Base-by-base conservation (phyloP, 2,888 invertebrate genomes). In the Beris morrisii region DNA sequence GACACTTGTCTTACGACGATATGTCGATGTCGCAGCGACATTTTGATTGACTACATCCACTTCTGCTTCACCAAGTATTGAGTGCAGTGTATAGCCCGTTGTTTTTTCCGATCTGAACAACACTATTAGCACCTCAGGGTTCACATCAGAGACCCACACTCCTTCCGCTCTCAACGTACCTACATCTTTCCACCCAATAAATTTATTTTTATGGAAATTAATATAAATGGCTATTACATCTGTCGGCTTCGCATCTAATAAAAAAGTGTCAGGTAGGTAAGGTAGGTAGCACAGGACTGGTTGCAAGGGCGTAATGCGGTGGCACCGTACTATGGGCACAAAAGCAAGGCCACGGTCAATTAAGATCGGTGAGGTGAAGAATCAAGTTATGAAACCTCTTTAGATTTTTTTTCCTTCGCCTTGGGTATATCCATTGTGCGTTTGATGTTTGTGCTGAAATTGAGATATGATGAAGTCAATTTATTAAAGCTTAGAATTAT, bases 1-100 rank as follows among this genome's bases (percentile, higher is more conserved):
- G 61, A 38, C 61, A 61, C 61, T 61, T 61, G 61, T 61, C 61
- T 50, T 46, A 50, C 61, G 61, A 61, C 61, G 52, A 61, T 61
- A 52, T 50, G 50, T 52, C 31, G 50, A 46, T 52, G 52, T 28
- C 12, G 61, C 9, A 28, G 13, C 32, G 52, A 52, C 61, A 52
- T 7, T 13, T 61, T 61, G 61, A 61, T 61, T 61, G 52, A 61
- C 61, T 61, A 43, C 61, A 11, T 48, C 31, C 22, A 31, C 59
- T 48, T 59, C 32, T 38, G 38, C 38, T 38, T 38, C 38, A 38
- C 7, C 5, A 38, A 3, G 38, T 9, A 38, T 38, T 38, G 38
- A 7, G 9, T 38, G 38, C 38, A 9, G 38, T 38, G 5, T 38
- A 5, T 38, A 9, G 38, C 9, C 5, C 7, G 5, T 38, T 9